These are phyloP conservation scores for Canis aureus DNA, from an alignment of 2,113 vertebrate genomes.

Conservation along the genomic window DNA sequence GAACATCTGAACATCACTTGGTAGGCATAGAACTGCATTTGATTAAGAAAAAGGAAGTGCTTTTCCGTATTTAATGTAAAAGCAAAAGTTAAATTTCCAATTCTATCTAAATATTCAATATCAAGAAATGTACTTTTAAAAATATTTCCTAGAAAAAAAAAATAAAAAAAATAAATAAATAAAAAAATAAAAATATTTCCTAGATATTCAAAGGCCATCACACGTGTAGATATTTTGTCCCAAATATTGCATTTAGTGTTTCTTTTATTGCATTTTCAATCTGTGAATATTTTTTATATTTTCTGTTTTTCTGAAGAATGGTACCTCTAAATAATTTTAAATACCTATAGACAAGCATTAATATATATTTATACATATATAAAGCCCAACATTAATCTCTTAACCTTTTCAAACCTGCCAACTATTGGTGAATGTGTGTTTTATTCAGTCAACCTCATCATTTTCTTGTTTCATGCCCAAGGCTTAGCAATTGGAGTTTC, in stretches of 20 bases:
- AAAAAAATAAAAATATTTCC: conserved; percentile 46
- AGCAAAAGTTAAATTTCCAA: conserved; percentile 60
- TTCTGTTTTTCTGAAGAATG: conserved; percentile 11
- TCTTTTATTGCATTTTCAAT: conserved; percentile 74
- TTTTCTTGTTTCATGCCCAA: conserved; percentile 87
- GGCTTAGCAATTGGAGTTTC: conserved; percentile 86
- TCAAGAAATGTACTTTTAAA: conserved; percentile 56
- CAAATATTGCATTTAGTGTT: conserved; percentile 55
- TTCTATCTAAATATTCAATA: conserved; percentile 34
- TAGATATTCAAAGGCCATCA: conserved; percentile 30
- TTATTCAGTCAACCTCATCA: conserved; percentile 86
- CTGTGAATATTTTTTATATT: conserved; percentile 44
- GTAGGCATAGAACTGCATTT: background rate
- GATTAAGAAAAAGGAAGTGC: conserved; percentile 48
- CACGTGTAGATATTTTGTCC: conserved; percentile 73
- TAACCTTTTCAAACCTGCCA: conserved; percentile 83
- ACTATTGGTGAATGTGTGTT: conserved; percentile 83
- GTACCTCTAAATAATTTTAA: conserved; percentile 35
- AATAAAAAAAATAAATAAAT: too few relatives aligned
- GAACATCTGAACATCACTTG: background rate
- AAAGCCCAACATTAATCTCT: conserved; percentile 84
- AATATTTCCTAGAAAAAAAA: conserved; percentile 51
- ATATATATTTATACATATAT: conserved; percentile 57
- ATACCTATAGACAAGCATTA: conserved; percentile 24
- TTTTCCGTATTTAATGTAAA: conserved; percentile 56